phyloP scores from a whole-genome alignment of 2,888 invertebrate genomes.

The Beris morrisii region DNA sequence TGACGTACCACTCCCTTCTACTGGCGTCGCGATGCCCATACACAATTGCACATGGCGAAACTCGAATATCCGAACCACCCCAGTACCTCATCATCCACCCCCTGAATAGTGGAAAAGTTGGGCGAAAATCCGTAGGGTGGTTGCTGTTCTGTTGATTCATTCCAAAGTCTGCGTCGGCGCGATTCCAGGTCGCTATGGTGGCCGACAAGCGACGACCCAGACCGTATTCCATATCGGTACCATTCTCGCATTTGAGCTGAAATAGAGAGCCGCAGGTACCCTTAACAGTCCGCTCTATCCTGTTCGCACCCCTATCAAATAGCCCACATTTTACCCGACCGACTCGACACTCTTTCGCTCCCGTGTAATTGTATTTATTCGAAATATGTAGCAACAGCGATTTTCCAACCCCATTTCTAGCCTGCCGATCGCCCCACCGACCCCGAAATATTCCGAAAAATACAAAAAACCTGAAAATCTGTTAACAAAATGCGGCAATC shows the following conservation, averaged over 20 bases:
- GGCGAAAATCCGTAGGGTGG: slow-evolving; percentile 24
- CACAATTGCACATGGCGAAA: slow-evolving; percentile 36
- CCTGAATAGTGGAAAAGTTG: slow-evolving; percentile 24
- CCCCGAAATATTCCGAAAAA: too few species aligned
- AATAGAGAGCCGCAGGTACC: too few species aligned
- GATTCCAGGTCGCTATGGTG: slow-evolving; percentile 4
- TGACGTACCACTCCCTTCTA: slow-evolving; percentile 59
- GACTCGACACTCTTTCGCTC: background rate
- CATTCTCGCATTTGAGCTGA: slow-evolving; percentile 1
- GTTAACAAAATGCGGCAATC: slow-evolving; percentile 35
- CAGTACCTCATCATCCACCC: background rate
- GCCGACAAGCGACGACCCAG: slow-evolving; percentile 15
- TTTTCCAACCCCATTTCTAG: too few species aligned
- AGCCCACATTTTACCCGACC: slow-evolving; percentile 12
- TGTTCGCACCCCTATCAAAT: too few species aligned
- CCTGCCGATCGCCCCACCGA: too few species aligned
- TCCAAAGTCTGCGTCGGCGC: slow-evolving; percentile 17
- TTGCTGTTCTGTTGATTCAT: slow-evolving; percentile 36
- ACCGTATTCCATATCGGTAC: too few species aligned
- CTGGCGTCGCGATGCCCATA: slow-evolving; percentile 46
- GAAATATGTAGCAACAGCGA: background rate
- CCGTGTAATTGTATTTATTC: slow-evolving; percentile 1
- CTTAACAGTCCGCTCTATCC: too few species aligned
- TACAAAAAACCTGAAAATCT: background rate
- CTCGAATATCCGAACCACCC: slow-evolving; percentile 24